Evolutionary conservation across 2,797 vertebrate species (phyloP), one percentile per base, ranked within the genome.

Genomic region (Discoglossus pictus): DNA sequence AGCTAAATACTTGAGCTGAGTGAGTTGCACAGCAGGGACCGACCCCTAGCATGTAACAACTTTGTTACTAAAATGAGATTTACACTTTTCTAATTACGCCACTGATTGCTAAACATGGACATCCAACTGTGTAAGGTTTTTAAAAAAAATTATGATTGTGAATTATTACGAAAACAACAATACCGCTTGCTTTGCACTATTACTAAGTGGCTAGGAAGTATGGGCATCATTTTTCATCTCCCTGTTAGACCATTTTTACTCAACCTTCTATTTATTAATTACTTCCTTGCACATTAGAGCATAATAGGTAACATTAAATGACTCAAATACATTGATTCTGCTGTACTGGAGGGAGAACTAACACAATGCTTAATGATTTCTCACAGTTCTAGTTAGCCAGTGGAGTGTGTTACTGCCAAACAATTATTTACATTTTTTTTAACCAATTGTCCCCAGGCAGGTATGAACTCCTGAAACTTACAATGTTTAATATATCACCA

Each of bases 381-480:
- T 66, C 58, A 69, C 50, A 61, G 39, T 62, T 44, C 46, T 66
- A 69, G 61, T 52, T 40, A 68, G 20, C 18, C 11, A 21, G 17
- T 2, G 54, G 66, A 68, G 46, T 12, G 38, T 39, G 12, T 27
- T 66, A 56, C 34, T 20, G 1, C 0, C 27, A 46, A 47, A 31
- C 2, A 27, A 6, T 11, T 23, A 18, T 7, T 6, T 59, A 39
- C 63, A 40, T 47, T 16, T 10, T 40, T 31, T 61, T 53, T 52
- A 61, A 47, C 48, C 61, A 61, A 61, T 61, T 53, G 48, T 61
- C 58, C 50, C 54, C 66, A 23, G 40, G 65, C 65, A 59, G 40
- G 25, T 21, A 43, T 31, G 55, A 66, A 61, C 47, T 61, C 46
- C 9, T 42, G 36, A 68, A 60, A 68, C 31, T 23, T 60, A 61